Evolutionary conservation across 2,888 invertebrate genomes (phyloP).

Genomic region (Napeogenes sylphis): DNA sequence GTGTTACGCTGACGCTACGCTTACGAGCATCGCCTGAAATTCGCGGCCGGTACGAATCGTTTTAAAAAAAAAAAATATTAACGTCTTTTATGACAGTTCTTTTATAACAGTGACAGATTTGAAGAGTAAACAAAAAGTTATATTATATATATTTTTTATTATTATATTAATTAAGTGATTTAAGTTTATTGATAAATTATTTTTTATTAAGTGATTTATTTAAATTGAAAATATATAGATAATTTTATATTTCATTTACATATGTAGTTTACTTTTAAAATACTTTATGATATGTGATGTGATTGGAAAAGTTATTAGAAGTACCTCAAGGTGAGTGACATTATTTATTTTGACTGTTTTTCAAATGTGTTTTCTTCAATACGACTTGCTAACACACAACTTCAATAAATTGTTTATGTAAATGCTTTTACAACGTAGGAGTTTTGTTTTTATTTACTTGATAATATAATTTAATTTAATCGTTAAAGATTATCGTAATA

Average conservation of each 20-base stretch:
- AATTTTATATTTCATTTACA: background rate
- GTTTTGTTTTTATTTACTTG: too few relatives aligned
- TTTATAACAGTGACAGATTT: background rate
- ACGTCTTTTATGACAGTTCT: background rate
- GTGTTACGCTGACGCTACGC: conserved; percentile 25
- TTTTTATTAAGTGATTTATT: background rate
- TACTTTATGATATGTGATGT: background rate
- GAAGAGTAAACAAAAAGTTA: too few relatives aligned
- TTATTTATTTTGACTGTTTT: background rate
- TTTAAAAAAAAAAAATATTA: background rate
- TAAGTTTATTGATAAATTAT: too few relatives aligned
- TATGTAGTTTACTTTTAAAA: background rate
- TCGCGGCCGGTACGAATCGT: background rate
- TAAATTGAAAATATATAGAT: background rate
- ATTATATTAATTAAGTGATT: too few relatives aligned
- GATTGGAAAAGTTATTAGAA: background rate
- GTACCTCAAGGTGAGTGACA: background rate
- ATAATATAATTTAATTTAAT: too few relatives aligned
- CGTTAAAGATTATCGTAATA: too few relatives aligned
- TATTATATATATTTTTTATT: too few relatives aligned
- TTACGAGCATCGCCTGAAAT: conserved; percentile 23
- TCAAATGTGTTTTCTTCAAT: background rate
- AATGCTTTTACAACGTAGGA: too few relatives aligned
- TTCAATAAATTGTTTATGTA: background rate
- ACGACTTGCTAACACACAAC: background rate